Evolutionary conservation across 1,140 invertebrate species (phyloP).

Genomic region (Rhysida immarginata): DNA sequence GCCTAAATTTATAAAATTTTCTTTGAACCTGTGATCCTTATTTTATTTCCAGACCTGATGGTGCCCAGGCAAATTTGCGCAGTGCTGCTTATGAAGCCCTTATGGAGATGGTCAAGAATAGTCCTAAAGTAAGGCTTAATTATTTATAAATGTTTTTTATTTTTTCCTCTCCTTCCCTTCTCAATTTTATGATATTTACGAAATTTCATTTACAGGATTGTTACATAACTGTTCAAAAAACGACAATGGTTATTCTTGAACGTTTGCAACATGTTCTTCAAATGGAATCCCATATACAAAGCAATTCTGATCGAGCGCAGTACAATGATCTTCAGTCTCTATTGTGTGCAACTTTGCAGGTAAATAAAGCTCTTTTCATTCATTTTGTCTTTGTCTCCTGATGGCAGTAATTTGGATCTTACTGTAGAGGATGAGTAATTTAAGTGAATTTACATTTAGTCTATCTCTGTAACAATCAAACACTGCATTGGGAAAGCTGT

Average conservation of each 20-base stretch:
- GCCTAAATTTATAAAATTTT: too few relatives aligned
- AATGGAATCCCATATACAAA: constrained; percentile 81
- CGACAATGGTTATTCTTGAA: constrained; percentile 89
- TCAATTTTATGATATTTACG: too few relatives aligned
- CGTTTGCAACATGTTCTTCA: constrained; percentile 79
- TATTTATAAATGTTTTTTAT: background rate
- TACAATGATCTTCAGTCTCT: constrained; percentile 94
- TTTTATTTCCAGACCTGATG: constrained; percentile 32
- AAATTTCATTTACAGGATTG: constrained; percentile 47
- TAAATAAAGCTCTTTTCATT: too few relatives aligned
- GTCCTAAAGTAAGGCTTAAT: constrained; percentile 53
- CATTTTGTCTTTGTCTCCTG: too few relatives aligned
- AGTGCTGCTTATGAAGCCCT: constrained; percentile 96
- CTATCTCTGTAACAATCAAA: too few relatives aligned
- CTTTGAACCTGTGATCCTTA: too few relatives aligned
- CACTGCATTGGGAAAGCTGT: too few relatives aligned
- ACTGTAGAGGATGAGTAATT: too few relatives aligned
- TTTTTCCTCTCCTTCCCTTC: too few relatives aligned
- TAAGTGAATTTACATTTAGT: too few relatives aligned
- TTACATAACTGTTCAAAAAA: constrained; percentile 88
- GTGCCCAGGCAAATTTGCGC: constrained; percentile 64
- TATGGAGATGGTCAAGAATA: constrained; percentile 99
- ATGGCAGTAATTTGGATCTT: too few relatives aligned
- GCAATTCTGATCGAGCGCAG: constrained; percentile 72
- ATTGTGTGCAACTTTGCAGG: constrained; percentile 82